Base-by-base conservation (phyloP, 2,797 vertebrate genomes). In the Anableps anableps region DNA sequence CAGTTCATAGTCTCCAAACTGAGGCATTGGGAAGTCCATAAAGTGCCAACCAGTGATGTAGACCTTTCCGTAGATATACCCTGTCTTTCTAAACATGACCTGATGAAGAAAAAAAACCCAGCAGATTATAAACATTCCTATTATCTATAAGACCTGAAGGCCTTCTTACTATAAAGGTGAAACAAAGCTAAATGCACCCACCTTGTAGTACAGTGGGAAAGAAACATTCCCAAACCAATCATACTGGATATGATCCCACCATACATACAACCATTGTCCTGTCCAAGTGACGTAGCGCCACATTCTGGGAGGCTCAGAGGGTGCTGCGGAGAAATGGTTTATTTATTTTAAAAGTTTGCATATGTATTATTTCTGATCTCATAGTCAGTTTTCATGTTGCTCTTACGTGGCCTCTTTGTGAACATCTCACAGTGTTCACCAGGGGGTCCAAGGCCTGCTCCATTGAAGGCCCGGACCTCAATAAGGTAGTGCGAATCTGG, bases 191-290 rank as follows among this genome's bases (percentile, higher is more conserved):
- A 43, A 0, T 45, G 51, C 26, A 58, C 64, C 29, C 50, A 85
- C 98, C 96, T 99, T 99, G 90, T 99, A 99, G 88, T 99, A 98
- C 82, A 97, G 95, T 23, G 99, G 97, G 47, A 97, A 97, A 58
- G 99, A 99, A 84, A 99, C 96, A 8, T 99, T 98, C 74, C 96
- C 95, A 70, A 95, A 95, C 97, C 94, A 97, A 95, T 88, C 98
- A 85, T 90, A 96, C 88, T 83, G 96, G 95, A 48, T 97, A 94
- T 98, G 98, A 88, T 99, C 97, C 99, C 98, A 99, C 92, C 97
- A 98, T 83, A 99, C 98, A 76, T 98, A 98, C 79, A 96, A 81
- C 96, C 96, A 96, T 85, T 94, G 87, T 77, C 95, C 95, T 26
- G 94, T 96, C 90, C 95, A 96, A 89, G 95, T 96, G 91, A 97